Evolutionary conservation across 2,113 vertebrate genomes (phyloP).

Genomic region (Nothobranchius furzeri): DNA sequence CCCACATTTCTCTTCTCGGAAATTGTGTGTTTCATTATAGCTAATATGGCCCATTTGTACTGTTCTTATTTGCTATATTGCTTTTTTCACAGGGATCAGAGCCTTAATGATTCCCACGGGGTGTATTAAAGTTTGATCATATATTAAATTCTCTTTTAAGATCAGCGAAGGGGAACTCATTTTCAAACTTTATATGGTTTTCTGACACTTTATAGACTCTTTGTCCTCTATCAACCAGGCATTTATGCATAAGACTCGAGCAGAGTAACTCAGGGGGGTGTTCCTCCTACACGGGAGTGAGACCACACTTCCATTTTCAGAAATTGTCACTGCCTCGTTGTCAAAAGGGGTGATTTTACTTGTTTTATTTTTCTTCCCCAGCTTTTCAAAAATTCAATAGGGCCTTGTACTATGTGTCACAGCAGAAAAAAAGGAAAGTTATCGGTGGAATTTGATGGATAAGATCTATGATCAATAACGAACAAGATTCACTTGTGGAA

Average conservation of each 20-base stretch:
- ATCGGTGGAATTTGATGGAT: constrained; percentile 17
- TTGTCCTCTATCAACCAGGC: constrained; percentile 58
- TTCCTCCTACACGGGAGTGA: constrained; percentile 9
- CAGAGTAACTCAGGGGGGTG: background rate
- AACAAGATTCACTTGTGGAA: background rate
- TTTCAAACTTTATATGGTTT: constrained; percentile 61
- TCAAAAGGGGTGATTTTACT: constrained; percentile 17
- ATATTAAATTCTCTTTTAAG: constrained; percentile 67
- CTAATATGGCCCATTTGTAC: constrained; percentile 68
- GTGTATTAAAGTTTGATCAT: constrained; percentile 59
- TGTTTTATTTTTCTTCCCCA: constrained; percentile 39
- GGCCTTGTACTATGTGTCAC: constrained; percentile 20
- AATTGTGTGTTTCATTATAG: constrained; percentile 58
- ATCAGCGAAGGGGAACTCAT: constrained; percentile 45
- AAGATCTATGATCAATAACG: constrained; percentile 20
- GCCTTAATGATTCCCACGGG: constrained; percentile 63
- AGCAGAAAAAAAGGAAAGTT: constrained; percentile 12
- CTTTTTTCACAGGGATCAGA: constrained; percentile 41
- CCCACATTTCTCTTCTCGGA: constrained; percentile 28
- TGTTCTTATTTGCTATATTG: constrained; percentile 56
- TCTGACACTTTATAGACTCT: constrained; percentile 54
- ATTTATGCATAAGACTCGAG: background rate
- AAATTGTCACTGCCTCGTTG: constrained; percentile 24
- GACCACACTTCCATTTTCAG: constrained; percentile 9
- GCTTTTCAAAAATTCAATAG: constrained; percentile 29